Percentiles rank a stretch among this genome's conserved stretches.
Conservation (phyloP, 1,140 invertebrate genomes). For the Atta cephalotes region DNA sequence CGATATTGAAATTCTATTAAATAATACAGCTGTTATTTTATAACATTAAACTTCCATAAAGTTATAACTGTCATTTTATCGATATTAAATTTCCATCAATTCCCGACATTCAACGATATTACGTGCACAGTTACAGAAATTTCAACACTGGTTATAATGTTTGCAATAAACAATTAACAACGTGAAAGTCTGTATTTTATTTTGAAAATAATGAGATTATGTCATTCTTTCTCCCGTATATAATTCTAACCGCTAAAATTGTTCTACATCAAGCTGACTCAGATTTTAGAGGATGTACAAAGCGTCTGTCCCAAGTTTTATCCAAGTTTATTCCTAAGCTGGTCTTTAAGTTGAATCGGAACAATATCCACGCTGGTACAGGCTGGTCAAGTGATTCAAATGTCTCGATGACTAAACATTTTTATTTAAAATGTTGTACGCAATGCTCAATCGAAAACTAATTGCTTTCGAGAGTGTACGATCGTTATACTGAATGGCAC, state of each 20-base stretch:
- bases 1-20: conserved; percentile 32
- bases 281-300: not conserved
- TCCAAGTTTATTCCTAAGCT: not conserved
- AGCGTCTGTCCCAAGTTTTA: not conserved
- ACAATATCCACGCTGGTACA: not conserved
- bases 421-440: not conserved
- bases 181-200: not conserved
- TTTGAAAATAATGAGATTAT: not conserved
- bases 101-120: not conserved
- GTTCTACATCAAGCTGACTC: not conserved
- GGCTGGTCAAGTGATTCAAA: not conserved
- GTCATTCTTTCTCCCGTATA: not conserved
- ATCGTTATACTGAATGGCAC: not conserved
- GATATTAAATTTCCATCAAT: conserved; percentile 43
- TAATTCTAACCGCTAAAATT: not conserved
- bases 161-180: not conserved
- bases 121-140: not conserved
- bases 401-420: not conserved
- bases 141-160: not conserved
- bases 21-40: conserved; percentile 37
- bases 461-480: not conserved
- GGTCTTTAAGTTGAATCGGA: not conserved
- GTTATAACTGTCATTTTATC: conserved; percentile 18
- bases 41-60: conserved; percentile 24
- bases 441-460: conserved; percentile 34